A percentile compares a stretch with the other conserved stretches of the same genome.
These are phyloP conservation scores for Acleris literana DNA, from an alignment of 2,888 invertebrate species.

Conservation along the genomic window DNA sequence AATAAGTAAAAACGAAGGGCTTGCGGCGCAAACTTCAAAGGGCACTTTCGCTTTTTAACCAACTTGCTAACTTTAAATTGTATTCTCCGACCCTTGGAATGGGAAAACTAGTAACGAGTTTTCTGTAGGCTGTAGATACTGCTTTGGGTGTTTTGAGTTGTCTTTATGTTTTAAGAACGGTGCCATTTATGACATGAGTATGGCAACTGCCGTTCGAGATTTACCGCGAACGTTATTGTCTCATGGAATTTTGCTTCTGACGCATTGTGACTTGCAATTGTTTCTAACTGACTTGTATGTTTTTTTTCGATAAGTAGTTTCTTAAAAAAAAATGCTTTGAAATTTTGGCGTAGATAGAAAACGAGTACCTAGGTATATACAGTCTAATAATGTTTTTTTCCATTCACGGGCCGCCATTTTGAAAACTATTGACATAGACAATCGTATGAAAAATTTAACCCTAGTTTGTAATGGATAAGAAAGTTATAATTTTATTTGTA, in stretches of 20 bases:
- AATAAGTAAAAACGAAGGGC: slow-evolving; percentile 72
- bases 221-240: not conserved
- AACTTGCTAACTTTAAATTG: slow-evolving; percentile 79
- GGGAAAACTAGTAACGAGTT: slow-evolving; percentile 67
- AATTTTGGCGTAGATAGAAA: no score
- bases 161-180: slow-evolving; percentile 30
- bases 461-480: no score
- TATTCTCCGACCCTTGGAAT: slow-evolving; percentile 68
- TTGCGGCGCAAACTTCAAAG: slow-evolving; percentile 66
- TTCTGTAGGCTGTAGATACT: slow-evolving; percentile 43
- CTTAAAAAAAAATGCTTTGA: no score
- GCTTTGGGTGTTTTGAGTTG: slow-evolving; percentile 23
- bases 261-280: not conserved
- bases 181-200: slow-evolving; percentile 19
- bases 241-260: not conserved
- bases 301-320: no score
- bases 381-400: no score
- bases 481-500: no score
- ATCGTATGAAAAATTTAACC: no score
- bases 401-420: no score
- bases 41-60: slow-evolving; percentile 78
- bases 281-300: not conserved
- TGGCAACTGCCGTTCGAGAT: not conserved
- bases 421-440: no score
- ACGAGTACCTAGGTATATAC: no score